Conservation (phyloP, 1,140 invertebrate species). For the Pygmarrhopalites habei region DNA sequence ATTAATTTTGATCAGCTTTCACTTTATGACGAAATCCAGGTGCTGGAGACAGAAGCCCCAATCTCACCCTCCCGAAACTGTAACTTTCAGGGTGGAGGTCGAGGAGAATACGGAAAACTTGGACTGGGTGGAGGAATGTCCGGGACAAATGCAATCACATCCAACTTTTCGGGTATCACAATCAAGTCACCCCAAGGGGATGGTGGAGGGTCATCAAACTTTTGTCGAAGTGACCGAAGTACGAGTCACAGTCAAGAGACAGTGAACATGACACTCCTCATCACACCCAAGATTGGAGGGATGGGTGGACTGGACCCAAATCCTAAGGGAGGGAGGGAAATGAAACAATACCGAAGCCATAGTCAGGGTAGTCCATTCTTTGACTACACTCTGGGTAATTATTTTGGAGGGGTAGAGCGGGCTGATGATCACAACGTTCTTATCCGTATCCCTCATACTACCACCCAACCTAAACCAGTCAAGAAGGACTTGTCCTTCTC, state of each 20-base stretch:
- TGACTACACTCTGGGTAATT: neutral
- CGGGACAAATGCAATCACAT: neutral
- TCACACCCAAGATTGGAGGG: conserved; percentile 2
- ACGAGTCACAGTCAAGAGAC: conserved; percentile 30
- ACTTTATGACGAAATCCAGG: neutral
- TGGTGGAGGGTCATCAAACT: neutral
- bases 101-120: neutral
- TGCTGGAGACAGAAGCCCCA: neutral
- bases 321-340: neutral
- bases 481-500: neutral
- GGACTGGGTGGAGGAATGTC: neutral
- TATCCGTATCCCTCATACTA: neutral
- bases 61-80: neutral
- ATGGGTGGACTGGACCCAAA: neutral
- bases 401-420: neutral
- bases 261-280: conserved; percentile 34
- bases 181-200: neutral
- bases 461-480: neutral
- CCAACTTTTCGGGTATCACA: neutral
- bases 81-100: neutral
- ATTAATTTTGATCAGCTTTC: no score
- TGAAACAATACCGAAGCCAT: neutral
- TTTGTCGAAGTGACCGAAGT: conserved; percentile 15
- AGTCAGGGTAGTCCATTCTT: neutral
- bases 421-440: neutral